These are phyloP conservation scores for Euwallacea similis DNA, from an alignment of 1,140 invertebrate species.

Conservation along the genomic window DNA sequence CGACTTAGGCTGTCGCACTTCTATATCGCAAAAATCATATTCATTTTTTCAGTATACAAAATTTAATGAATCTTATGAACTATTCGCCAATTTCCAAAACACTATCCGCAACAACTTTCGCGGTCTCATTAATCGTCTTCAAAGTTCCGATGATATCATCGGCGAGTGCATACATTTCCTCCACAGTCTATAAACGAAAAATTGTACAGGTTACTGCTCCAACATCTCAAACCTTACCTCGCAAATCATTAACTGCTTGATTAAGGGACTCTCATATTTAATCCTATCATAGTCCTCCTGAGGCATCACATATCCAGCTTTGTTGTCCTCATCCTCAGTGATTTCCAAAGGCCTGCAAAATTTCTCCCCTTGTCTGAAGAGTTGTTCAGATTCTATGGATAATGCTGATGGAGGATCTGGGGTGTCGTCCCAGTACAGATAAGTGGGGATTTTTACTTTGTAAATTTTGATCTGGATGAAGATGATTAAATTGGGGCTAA, in stretches of 20 bases:
- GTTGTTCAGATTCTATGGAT: slow-evolving; percentile 50
- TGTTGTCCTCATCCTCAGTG: slow-evolving; percentile 48
- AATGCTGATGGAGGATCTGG: slow-evolving; percentile 52
- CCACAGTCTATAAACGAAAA: slow-evolving; percentile 59
- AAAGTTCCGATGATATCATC: slow-evolving; percentile 63
- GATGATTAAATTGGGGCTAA: not conserved
- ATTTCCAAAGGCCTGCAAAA: slow-evolving; percentile 45
- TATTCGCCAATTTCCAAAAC: slow-evolving; percentile 9
- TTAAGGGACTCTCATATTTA: slow-evolving; percentile 57
- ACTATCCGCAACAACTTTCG: slow-evolving; percentile 20
- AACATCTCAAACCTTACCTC: slow-evolving; percentile 55
- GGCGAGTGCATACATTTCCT: slow-evolving; percentile 65
- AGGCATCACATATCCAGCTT: slow-evolving; percentile 37
- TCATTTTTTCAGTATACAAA: no score
- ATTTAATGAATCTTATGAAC: not conserved
- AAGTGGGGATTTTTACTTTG: slow-evolving; percentile 50
- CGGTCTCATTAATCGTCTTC: slow-evolving; percentile 41
- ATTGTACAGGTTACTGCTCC: not conserved
- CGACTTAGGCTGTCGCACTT: no score
- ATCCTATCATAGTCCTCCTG: slow-evolving; percentile 40
- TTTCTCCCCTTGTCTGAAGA: slow-evolving; percentile 45
- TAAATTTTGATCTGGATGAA: slow-evolving; percentile 48
- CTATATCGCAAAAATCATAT: no score
- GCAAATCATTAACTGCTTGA: slow-evolving; percentile 61
- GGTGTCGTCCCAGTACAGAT: slow-evolving; percentile 53